Percentiles rank a stretch among this genome's conserved stretches.
phyloP scores from a whole-genome alignment of 2,797 vertebrate species.

The Etheostoma perlongum region DNA sequence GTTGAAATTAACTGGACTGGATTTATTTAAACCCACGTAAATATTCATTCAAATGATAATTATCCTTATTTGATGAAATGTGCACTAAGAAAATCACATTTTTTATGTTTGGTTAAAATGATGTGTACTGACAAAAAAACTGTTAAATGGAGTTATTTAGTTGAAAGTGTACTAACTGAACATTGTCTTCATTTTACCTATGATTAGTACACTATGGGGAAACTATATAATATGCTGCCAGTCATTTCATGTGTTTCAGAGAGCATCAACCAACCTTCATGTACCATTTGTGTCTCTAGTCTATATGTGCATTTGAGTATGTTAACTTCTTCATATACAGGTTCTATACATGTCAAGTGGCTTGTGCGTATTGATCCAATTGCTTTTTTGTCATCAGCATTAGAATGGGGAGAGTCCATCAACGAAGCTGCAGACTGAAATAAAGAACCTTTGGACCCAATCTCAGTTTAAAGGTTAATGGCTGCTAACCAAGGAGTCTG shows the following conservation, averaged over 20 bases:
- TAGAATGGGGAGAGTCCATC: conserved; percentile 22
- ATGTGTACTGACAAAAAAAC: too few species aligned
- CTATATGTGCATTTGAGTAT: not conserved
- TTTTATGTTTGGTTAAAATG: too few species aligned
- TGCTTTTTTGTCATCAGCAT: conserved; percentile 30
- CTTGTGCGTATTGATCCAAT: conserved; percentile 4
- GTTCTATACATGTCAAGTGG: conserved; percentile 2
- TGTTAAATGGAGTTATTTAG: not conserved
- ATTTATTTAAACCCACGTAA: not conserved
- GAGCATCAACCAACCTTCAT: not conserved
- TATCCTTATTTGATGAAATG: not conserved
- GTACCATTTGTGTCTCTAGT: not conserved
- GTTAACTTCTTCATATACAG: not conserved
- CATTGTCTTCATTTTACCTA: not conserved
- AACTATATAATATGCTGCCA: not conserved
- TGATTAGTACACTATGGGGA: not conserved
- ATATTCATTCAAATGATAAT: not conserved
- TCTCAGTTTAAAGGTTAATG: conserved; percentile 57
- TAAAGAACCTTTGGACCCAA: conserved; percentile 27
- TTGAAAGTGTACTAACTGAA: not conserved
- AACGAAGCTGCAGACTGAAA: conserved; percentile 24
- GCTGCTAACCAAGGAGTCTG: conserved; percentile 29
- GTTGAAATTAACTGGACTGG: not conserved
- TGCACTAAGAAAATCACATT: too few species aligned
- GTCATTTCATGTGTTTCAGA: not conserved